A percentile compares a stretch with the other conserved stretches of the same genome.
Evolutionary conservation across 2,797 vertebrate genomes (phyloP).

Genomic region (Poecilia gillii): DNA sequence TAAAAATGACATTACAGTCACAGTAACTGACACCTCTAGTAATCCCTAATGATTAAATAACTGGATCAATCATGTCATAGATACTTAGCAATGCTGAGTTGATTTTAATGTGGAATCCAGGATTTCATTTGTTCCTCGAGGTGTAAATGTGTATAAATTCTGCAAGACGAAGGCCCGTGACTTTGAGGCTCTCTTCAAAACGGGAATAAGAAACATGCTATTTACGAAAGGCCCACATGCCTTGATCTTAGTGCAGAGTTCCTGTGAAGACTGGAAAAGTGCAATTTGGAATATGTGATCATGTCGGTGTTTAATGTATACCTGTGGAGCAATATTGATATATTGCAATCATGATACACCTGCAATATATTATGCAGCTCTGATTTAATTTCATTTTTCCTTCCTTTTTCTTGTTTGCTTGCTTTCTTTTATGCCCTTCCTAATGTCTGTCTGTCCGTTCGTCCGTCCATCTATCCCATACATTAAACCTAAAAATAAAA

Average conservation of each 20-base stretch:
- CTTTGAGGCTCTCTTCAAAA: neutral
- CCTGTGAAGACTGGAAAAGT: neutral
- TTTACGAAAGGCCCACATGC: neutral
- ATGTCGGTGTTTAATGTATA: neutral
- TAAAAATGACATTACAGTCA: neutral
- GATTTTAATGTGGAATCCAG: neutral
- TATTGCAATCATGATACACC: neutral
- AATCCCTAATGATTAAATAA: neutral
- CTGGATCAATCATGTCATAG: neutral
- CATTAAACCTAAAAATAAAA: neutral
- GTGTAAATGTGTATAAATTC: neutral
- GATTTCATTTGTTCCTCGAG: neutral
- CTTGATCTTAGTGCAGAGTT: neutral
- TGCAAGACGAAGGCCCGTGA: neutral
- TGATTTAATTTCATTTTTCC: neutral
- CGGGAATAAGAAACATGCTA: neutral
- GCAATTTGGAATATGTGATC: neutral
- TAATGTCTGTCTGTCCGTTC: neutral
- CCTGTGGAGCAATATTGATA: neutral
- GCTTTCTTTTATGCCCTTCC: neutral
- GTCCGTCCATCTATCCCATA: neutral
- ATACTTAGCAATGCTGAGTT: neutral
- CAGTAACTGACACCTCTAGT: neutral
- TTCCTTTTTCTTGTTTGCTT: neutral
- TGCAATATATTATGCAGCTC: neutral